Evolutionary conservation across 1,140 invertebrate species (phyloP), one percentile per base, ranked within the genome.

Genomic region (Sycophaga agraensis): DNA sequence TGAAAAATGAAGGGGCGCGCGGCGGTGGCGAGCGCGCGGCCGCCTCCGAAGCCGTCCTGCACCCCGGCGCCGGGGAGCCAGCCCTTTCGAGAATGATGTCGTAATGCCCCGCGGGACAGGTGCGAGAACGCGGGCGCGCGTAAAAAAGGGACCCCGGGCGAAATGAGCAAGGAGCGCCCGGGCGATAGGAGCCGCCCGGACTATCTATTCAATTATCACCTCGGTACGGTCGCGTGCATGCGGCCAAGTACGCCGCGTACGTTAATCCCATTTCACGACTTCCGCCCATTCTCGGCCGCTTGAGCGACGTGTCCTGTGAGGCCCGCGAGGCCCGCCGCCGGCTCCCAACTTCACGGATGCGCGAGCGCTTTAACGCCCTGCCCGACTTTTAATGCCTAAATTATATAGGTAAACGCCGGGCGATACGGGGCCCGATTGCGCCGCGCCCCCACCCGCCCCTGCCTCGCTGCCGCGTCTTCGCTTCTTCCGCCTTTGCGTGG

Each of bases 191-290:
- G 54, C 48, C n/a, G 63, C 54, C 66, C 28, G 42, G 67, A 64
- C 72, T 80, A 79, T 80, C 78, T 80, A 79, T 80, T 79, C 78
- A 80, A 80, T 80, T 80, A 80, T 80, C 78, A 78, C 76, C 73
- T 78, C 57, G 69, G 67, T 57, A 70, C 69, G 63, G 70, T 71
- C 70, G 69, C 70, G 66, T 72, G 66, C 60, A 68, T 63, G 45
- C 60, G 42, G 64, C 69, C 71, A 73, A 68, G 65, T 71, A 73
- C 74, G 67, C 70, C 67, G 65, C 58, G 66, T 71, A 71, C 68
- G 68, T 71, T 75, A 79, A 79, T 79, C 75, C 72, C 72, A 77
- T 80, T 79, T 80, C 75, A 80, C 75, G 76, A 78, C 78, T 79
- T 80, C 78, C 78, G 77, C 71, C 76, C 78, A 75, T 80, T 80